Percentiles rank a stretch among this genome's conserved stretches.
Conservation (phyloP, 2,888 invertebrate genomes). For the Phalera bucephala region DNA sequence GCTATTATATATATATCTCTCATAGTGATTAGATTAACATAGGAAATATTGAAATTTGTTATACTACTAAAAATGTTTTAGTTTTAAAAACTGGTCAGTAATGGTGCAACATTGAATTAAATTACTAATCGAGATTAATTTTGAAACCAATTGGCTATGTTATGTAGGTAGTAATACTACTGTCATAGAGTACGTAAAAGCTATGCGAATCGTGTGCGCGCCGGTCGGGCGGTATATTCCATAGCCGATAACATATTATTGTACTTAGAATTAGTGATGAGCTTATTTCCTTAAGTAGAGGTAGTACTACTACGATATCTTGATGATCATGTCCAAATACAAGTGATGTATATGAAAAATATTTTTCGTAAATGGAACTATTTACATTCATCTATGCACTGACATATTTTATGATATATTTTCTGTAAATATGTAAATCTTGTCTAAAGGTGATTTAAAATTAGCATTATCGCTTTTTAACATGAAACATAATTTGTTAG, state of each 20-base stretch:
- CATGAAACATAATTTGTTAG: conserved; percentile 16
- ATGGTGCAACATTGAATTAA: neutral
- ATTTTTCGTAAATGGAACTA: conserved; percentile 43
- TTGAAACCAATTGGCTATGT: neutral
- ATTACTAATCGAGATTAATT: conserved; percentile 1
- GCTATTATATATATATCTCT: conserved; percentile 1
- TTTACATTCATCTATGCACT: conserved; percentile 43
- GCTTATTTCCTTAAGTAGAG: conserved; percentile 38
- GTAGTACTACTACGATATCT: conserved; percentile 13
- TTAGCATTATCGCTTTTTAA: conserved; percentile 16
- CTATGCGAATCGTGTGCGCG: neutral
- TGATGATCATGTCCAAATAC: conserved; percentile 28
- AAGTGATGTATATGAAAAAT: conserved; percentile 32
- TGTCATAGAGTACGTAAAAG: neutral
- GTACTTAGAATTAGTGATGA: conserved; percentile 42
- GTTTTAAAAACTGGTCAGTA: neutral
- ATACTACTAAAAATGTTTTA: conserved; percentile 1
- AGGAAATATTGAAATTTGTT: conserved; percentile 1
- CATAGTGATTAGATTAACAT: neutral
- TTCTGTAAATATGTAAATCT: conserved; percentile 70
- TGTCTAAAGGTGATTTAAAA: conserved; percentile 51
- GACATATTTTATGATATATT: conserved; percentile 51
- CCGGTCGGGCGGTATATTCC: conserved; percentile 4
- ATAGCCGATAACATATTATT: conserved; percentile 13
- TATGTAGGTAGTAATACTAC: neutral